phyloP scores from a whole-genome alignment of 2,888 invertebrate species.

The Gymnoscelis rufifasciata region DNA sequence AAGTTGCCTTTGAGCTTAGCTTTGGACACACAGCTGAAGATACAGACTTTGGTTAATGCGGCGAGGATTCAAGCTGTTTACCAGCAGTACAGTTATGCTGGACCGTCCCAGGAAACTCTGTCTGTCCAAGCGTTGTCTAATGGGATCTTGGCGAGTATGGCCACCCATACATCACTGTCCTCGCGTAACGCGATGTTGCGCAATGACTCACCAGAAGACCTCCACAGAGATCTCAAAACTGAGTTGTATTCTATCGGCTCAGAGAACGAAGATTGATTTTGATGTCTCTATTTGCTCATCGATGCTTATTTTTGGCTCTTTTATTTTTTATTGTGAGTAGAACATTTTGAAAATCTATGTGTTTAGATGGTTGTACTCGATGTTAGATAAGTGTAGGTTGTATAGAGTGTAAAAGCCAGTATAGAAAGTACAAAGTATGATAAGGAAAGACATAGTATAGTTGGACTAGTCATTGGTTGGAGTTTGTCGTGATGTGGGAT shows the following conservation, averaged over 20 bases:
- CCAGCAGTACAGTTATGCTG: conserved; percentile 72
- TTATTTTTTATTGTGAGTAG: conserved; percentile 14
- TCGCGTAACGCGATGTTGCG: conserved; percentile 48
- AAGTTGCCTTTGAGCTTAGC: conserved; percentile 68
- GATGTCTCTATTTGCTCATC: conserved; percentile 9
- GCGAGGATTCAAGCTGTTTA: conserved; percentile 72
- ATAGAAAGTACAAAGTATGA: conserved; percentile 30
- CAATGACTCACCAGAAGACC: conserved; percentile 64
- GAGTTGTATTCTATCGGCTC: conserved; percentile 61
- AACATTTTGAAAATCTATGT: conserved; percentile 30
- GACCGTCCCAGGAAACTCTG: conserved; percentile 68
- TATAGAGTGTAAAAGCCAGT: conserved; percentile 21
- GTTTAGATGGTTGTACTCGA: conserved; percentile 42
- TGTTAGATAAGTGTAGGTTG: conserved; percentile 29
- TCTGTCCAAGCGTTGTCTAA: conserved; percentile 71
- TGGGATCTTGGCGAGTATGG: conserved; percentile 68
- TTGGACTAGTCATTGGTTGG: conserved; percentile 42
- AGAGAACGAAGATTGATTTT: conserved; percentile 58
- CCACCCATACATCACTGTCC: conserved; percentile 55
- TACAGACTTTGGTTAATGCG: conserved; percentile 69
- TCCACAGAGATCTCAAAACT: conserved; percentile 58
- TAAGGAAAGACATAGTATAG: conserved; percentile 20
- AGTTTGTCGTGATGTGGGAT: conserved; percentile 40
- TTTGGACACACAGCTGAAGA: conserved; percentile 69
- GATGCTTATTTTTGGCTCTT: conserved; percentile 12